Evolutionary conservation across 2,888 invertebrate species (phyloP), one percentile per base, ranked within the genome.

Genomic region (Lamellibrachia satsuma): DNA sequence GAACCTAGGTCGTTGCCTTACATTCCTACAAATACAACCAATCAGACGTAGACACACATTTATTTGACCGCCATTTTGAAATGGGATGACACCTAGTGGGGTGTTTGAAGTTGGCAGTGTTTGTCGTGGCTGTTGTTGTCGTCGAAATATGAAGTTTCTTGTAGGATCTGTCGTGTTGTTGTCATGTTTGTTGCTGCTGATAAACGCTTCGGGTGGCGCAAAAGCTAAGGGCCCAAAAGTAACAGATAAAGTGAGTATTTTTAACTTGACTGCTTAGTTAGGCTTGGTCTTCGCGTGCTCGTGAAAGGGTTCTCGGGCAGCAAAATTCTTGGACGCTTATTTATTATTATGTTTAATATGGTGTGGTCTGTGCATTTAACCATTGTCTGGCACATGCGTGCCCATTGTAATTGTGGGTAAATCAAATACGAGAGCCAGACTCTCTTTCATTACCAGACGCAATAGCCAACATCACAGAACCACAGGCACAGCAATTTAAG

Each of bases 141-240:
- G 75, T 75, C 75, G 75, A 75, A 75, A 75, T 22, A 75, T 75
- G 75, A 75, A 75, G 75, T 15, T 4, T 75, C 75, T 75, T n/a
- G 22, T 75, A 11, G 75, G 75, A 75, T 11, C 75, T 75, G 75
- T 75, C 22, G 22, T n/a, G 22, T 22, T 75, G 22, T 75, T 75
- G 75, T 75, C 75, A 22, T 75, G 75, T 75, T 6, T 75, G 15
- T 75, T 75, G 22, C 75, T 75, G 22, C 75, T 75, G 75, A n/a
- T 75, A 75, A 75, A 75, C 75, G 75, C 75, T 22, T 75, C 75
- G 22, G 22, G 75, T 75, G 75, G 75, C 22, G 22, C 75, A 75
- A 75, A 75, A 75, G 91, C 92, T 55, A 94, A 94, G 90, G 94
- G 94, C 52, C 94, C 94, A 22, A 94, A 94, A 94, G 94, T 94